Base-by-base conservation (phyloP, 2,888 invertebrate species). In the Ischnus inquisitorius region DNA sequence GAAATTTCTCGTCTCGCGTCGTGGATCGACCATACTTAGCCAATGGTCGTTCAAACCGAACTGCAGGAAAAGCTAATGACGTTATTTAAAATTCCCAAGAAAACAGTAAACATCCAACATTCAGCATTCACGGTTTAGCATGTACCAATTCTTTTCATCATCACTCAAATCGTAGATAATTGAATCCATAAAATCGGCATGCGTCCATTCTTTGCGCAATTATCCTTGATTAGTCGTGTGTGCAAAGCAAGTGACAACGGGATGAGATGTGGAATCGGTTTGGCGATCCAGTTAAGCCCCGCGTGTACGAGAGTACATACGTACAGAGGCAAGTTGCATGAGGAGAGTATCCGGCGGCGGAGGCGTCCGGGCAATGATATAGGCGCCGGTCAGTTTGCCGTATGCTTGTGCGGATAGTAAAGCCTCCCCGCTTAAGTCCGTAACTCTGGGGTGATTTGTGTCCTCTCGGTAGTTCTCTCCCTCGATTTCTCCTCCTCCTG, bases 371-470 rank as follows among this genome's bases (percentile, higher is more conserved):
- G 54, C 81, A 80, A 54, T 75, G 72, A 64, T 67, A 72, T 54
- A 79, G 64, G 75, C 79, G 83, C 75, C 64, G 64, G 68, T 76
- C 71, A 67, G 57, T 54, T 67, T 46, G 46, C 69, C 16, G 51
- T 75, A 64, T 74, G 74, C 62, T 25, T n/a, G 34, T 28, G 22
- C 78, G 76, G 87, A 85, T 88, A 87, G 90, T 92, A 93, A 93
- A 80, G 76, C 81, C 81, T 72, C 91, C 92, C 93, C 91, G 91
- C 92, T 93, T 93, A 93, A 93, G 92, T 93, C 92, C 91, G 92
- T 92, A 91, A 93, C 92, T 92, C 92, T 90, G 87, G 86, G 85
- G 92, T 93, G 93, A 93, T 93, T 93, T 93, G 93, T 93, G 92
- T 90, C 87, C 88, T 85, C 84, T 85, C 87, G 78, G 81, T 85